Conservation (phyloP, 1,140 invertebrate genomes). For the Bradysia coprophila region DNA sequence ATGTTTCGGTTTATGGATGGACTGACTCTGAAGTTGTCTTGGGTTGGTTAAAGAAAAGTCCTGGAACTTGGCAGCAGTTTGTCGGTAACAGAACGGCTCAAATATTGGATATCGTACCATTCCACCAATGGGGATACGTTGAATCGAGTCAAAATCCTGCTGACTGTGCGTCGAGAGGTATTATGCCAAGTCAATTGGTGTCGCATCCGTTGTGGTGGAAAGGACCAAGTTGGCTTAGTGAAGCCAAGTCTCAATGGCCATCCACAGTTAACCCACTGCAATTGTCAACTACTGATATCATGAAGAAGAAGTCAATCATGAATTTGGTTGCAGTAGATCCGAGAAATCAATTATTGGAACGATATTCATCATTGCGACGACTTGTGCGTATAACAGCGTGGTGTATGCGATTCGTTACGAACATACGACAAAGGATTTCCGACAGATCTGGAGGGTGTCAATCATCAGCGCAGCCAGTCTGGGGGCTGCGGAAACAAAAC, state of each 20-base stretch:
- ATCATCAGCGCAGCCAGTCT: too few relatives aligned
- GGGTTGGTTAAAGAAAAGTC: conserved; percentile 12
- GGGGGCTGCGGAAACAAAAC: too few relatives aligned
- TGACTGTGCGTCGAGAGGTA: conserved; percentile 8
- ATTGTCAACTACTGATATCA: too few relatives aligned
- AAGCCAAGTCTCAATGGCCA: too few relatives aligned
- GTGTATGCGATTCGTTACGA: not conserved
- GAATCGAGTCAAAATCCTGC: conserved; percentile 8
- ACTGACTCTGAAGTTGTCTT: conserved; percentile 20
- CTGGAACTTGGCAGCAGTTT: conserved; percentile 13
- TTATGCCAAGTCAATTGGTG: not conserved
- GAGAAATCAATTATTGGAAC: too few relatives aligned
- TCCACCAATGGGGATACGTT: conserved; percentile 11
- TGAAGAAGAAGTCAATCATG: not conserved
- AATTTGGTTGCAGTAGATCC: not conserved
- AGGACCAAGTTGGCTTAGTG: conserved; percentile 2
- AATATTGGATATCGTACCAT: too few relatives aligned
- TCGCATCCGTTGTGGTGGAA: conserved; percentile 1
- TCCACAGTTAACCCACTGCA: not conserved
- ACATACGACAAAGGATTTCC: too few relatives aligned
- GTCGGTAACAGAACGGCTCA: conserved; percentile 17
- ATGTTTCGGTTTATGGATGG: conserved; percentile 3
- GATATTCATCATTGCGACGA: not conserved
- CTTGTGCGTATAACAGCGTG: not conserved
- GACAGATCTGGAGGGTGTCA: too few relatives aligned